phyloP scores from a whole-genome alignment of 2,113 vertebrate genomes.

The Pardalotus punctatus region DNA sequence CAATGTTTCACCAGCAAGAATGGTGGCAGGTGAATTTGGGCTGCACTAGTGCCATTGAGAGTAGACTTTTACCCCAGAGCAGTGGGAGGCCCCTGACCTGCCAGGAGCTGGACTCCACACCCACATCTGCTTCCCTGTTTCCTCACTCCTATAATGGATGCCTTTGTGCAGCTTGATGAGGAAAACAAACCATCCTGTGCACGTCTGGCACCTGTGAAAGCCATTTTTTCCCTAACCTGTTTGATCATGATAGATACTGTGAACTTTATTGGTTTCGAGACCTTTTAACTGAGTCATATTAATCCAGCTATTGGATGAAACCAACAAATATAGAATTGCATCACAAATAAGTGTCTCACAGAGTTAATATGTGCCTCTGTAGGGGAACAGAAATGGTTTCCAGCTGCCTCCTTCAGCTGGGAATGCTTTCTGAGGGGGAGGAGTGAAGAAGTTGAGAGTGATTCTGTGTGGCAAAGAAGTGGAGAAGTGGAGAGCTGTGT shows the following conservation, averaged over 20 bases:
- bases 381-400: background rate
- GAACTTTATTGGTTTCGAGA: background rate
- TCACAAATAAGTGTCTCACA: background rate
- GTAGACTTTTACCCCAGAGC: background rate
- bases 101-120: background rate
- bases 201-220: background rate
- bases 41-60: fast-evolving
- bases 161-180: background rate
- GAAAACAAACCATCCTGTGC: background rate
- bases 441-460: background rate
- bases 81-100: background rate
- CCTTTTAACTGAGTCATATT: background rate
- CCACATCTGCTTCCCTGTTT: background rate
- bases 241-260: background rate
- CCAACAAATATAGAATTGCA: background rate
- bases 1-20: background rate
- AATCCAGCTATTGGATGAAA: background rate
- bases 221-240: background rate
- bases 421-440: background rate
- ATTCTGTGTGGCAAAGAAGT: background rate
- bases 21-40: background rate
- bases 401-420: background rate
- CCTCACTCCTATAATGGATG: background rate
- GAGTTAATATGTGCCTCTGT: background rate
- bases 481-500: background rate